Percentiles rank a stretch among this genome's conserved stretches.
Conservation (phyloP, 2,113 vertebrate species). For the Oreochromis niloticus region DNA sequence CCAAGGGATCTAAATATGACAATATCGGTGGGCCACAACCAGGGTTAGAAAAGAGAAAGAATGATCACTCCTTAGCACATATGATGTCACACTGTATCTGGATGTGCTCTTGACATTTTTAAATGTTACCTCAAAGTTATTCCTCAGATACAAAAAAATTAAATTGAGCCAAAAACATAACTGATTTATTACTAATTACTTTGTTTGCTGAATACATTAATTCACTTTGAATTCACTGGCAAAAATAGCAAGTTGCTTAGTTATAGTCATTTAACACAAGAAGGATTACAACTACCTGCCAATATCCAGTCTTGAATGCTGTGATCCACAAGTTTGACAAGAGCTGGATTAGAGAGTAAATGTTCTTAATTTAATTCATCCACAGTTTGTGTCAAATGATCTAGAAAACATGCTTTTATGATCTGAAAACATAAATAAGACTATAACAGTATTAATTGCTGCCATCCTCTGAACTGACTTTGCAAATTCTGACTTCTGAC, state of each 20-base stretch:
- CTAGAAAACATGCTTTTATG: neutral
- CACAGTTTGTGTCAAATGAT: neutral
- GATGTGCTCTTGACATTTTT: neutral
- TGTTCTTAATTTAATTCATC: neutral
- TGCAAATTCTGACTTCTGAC: neutral
- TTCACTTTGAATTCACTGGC: neutral
- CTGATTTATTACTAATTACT: neutral
- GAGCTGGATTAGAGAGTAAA: neutral
- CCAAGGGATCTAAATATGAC: constrained; percentile 43
- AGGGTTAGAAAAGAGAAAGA: neutral
- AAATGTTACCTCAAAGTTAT: neutral
- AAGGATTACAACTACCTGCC: neutral
- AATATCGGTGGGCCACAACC: neutral
- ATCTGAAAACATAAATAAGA: neutral
- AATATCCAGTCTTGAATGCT: neutral
- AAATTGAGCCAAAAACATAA: rapidly evolving
- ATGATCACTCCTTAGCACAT: neutral
- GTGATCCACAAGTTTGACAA: neutral
- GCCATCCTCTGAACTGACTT: neutral
- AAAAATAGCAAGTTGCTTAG: neutral
- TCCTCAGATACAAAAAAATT: neutral
- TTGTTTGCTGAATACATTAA: neutral
- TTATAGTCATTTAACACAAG: neutral
- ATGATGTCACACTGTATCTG: neutral
- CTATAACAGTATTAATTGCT: neutral